Evolutionary conservation across 2,113 vertebrate species (phyloP).

Genomic region (Alaudala cheleensis): DNA sequence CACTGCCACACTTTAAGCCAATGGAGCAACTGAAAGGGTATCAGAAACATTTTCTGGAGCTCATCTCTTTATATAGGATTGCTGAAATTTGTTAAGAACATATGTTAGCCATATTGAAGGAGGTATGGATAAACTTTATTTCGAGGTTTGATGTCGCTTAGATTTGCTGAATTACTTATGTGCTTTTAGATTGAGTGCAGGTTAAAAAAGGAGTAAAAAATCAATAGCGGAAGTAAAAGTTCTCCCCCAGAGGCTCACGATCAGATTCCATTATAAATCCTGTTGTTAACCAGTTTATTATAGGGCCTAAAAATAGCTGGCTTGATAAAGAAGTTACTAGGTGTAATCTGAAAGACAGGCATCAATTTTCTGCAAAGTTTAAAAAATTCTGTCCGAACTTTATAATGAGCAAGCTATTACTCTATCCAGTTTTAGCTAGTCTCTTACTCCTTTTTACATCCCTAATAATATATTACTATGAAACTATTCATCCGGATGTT

Average conservation of each 20-base stretch:
- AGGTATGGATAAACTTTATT: conserved; percentile 59
- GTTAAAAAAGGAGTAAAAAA: neutral
- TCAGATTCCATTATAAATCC: neutral
- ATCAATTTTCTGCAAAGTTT: neutral
- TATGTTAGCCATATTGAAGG: conserved; percentile 70
- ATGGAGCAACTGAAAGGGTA: conserved; percentile 45
- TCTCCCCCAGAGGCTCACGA: neutral
- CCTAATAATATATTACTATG: neutral
- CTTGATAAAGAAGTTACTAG: neutral
- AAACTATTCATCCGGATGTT: neutral
- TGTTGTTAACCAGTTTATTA: neutral
- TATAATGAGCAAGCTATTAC: neutral
- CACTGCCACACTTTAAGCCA: conserved; percentile 16
- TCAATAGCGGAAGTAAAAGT: neutral
- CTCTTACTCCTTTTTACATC: neutral
- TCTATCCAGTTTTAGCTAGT: neutral
- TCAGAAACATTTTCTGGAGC: conserved; percentile 64
- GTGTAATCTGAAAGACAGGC: neutral
- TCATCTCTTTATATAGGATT: conserved; percentile 44
- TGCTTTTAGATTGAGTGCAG: neutral
- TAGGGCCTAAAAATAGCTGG: neutral
- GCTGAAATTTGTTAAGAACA: conserved; percentile 71
- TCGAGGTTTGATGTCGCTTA: conserved; percentile 42
- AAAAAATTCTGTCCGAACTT: neutral
- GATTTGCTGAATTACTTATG: conserved; percentile 41